phyloP scores from a whole-genome alignment of 37 sponge, comb jelly and placozoan genomes.

The Aplysina aerophoba region DNA sequence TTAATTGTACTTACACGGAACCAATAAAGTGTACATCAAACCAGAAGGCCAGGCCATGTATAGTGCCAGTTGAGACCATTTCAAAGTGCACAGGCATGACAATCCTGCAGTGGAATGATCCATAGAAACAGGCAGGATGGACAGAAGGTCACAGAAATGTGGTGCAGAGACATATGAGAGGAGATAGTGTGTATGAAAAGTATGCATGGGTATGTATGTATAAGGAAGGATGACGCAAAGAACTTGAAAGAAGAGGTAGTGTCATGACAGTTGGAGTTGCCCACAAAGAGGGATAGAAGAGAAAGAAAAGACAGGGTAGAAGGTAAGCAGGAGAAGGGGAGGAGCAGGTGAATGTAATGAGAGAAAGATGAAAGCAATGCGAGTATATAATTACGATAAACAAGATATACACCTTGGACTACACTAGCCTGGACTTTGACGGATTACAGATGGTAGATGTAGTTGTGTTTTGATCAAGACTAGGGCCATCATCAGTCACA shows the following conservation, averaged over 20 bases:
- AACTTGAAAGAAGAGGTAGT: neutral
- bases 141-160: neutral
- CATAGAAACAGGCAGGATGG: neutral
- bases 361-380: neutral
- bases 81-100: constrained; percentile 67
- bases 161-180: neutral
- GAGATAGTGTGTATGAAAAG: neutral
- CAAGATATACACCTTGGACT: too few relatives aligned
- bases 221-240: neutral
- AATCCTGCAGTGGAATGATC: constrained; percentile 48
- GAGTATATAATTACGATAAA: too few relatives aligned
- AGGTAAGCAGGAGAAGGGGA: neutral
- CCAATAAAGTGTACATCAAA: constrained; percentile 94
- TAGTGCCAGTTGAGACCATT: constrained; percentile 54
- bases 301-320: neutral
- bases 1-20: constrained; percentile 60
- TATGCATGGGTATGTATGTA: neutral
- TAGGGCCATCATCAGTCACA: too few relatives aligned
- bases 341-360: neutral
- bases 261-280: neutral
- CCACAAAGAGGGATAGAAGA: neutral
- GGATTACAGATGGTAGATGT: too few relatives aligned
- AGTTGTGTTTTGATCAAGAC: too few relatives aligned
- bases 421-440: too few relatives aligned
- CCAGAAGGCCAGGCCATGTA: constrained; percentile 98